Base-by-base conservation (phyloP, 2,888 invertebrate species). In the Limnephilus marmoratus region DNA sequence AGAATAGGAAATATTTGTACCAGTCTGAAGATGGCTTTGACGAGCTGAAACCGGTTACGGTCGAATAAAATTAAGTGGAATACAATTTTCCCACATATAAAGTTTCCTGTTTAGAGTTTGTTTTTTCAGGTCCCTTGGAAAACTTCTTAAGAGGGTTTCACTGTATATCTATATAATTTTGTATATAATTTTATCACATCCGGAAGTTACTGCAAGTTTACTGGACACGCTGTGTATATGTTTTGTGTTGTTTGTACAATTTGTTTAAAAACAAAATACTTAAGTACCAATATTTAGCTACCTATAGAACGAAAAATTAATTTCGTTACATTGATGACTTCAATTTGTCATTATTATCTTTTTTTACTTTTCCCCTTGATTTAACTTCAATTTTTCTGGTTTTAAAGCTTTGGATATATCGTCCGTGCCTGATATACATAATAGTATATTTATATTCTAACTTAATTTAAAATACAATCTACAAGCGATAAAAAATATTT, bases 401-500 rank as follows among this genome's bases (percentile, higher is more conserved):
- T n/a, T n/a, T 68, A 68, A 68, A 68, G 18, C 68, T 68, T 68
- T 68, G 68, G 5, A 24, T 18, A 18, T 53, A 53, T 53, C 53
- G 18, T 68, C 68, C 68, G 1, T 68, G 68, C 68, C 24, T 24
- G 68, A 68, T n/a, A 68, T n/a, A n/a, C n/a, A n/a, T 24, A 68
- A 68, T n/a, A 68, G 53, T 53, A 53, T 7, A 68, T n/a, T 68
- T 68, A 5, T 68, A 68, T 9, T 68, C 68, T 68, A 68, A 24
- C 68, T 68, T 68, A 24, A 2, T 68, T 68, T 68, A 68, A 68
- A 68, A 68, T 68, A 68, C 24, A 68, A 68, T 68, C 68, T 68
- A 68, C 68, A 68, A 68, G 68, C 68, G 68, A 68, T 68, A 68
- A 68, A 68, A 68, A 68, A 68, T 68, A 68, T 68, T 68, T 68